These are phyloP conservation scores for Ranitomeya imitator DNA, from an alignment of 2,113 vertebrate species.

Conservation along the genomic window DNA sequence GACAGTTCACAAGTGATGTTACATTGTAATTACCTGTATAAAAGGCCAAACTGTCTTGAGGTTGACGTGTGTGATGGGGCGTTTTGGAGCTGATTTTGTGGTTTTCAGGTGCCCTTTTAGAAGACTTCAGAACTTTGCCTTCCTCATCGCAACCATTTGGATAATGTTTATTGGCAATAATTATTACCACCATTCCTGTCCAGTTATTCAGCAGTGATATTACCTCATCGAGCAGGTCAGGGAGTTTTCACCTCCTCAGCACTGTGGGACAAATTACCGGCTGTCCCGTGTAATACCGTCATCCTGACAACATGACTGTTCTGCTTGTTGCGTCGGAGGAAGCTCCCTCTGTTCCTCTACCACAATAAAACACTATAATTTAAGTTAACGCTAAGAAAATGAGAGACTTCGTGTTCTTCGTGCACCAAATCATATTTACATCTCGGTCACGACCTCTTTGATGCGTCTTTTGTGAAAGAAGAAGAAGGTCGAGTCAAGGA, in stretches of 20 bases:
- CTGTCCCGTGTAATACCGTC: not conserved
- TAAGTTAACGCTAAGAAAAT: slow-evolving; percentile 11
- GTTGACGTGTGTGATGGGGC: no score
- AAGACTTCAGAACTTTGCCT: not conserved
- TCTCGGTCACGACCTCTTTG: not conserved
- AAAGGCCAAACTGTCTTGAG: no score
- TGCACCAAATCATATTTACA: not conserved
- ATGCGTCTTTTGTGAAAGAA: not conserved
- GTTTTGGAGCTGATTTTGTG: no score
- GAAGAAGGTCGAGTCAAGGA: slow-evolving; percentile 12
- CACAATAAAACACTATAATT: slow-evolving; percentile 28
- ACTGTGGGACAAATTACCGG: not conserved
- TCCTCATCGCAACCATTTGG: no score
- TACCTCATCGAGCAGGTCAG: not conserved
- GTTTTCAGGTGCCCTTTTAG: not conserved
- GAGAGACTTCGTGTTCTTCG: not conserved
- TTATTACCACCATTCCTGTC: not conserved
- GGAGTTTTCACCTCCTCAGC: no score
- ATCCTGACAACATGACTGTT: not conserved
- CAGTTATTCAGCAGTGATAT: not conserved
- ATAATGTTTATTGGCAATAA: no score
- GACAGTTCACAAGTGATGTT: no score
- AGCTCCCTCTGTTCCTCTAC: not conserved
- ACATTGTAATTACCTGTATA: no score
- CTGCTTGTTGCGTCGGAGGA: not conserved